phyloP scores from a whole-genome alignment of 2,888 invertebrate genomes.

The Hemistola chrysoprasaria region DNA sequence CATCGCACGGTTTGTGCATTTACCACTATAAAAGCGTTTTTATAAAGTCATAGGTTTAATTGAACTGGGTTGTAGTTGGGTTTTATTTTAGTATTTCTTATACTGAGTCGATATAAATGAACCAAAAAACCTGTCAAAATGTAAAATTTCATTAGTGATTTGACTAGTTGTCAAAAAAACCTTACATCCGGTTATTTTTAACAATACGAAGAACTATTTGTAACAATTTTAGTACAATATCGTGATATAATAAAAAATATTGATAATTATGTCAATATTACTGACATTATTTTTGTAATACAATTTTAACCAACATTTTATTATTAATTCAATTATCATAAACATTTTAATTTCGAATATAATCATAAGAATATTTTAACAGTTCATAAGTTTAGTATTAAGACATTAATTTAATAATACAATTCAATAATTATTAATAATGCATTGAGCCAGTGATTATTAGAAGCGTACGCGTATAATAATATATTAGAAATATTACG shows the following conservation, averaged over 20 bases:
- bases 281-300: slow-evolving; percentile 10
- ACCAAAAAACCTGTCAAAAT: slow-evolving; percentile 48
- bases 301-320: slow-evolving; percentile 9
- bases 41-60: too few species aligned
- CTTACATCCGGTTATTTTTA: slow-evolving; percentile 32
- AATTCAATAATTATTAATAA: slow-evolving; percentile 44
- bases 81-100: not conserved
- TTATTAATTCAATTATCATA: slow-evolving; percentile 2
- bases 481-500: slow-evolving; percentile 41
- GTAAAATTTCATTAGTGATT: slow-evolving; percentile 60
- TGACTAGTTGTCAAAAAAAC: slow-evolving; percentile 73
- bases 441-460: slow-evolving; percentile 65
- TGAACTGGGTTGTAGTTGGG: too few species aligned
- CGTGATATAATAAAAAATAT: slow-evolving; percentile 25
- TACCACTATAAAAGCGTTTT: too few species aligned
- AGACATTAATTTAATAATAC: slow-evolving; percentile 20
- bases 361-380: slow-evolving; percentile 20
- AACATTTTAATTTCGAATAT: slow-evolving; percentile 25
- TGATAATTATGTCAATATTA: slow-evolving; percentile 20
- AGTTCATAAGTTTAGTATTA: slow-evolving; percentile 13
- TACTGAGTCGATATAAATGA: slow-evolving; percentile 17
- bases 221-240: slow-evolving; percentile 23
- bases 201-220: slow-evolving; percentile 23
- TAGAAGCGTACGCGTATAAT: slow-evolving; percentile 53
- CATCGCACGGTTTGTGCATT: too few species aligned